Evolutionary conservation across 2,797 vertebrate species (phyloP).

Genomic region (Micropoecilia bifurca): DNA sequence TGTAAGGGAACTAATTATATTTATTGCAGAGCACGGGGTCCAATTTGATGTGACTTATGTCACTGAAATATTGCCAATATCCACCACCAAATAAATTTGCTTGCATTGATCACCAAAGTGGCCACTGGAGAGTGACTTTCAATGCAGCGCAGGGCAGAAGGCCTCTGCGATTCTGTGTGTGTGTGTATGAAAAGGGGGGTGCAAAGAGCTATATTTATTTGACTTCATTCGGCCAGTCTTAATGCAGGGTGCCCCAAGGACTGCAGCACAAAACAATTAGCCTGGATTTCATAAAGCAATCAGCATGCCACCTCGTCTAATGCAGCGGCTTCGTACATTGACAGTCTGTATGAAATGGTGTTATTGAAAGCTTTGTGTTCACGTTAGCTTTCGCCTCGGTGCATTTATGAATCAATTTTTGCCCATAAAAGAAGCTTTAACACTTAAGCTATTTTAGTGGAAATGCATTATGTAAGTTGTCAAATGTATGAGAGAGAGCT

Average conservation of each 20-base stretch:
- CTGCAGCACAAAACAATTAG: conserved; percentile 80
- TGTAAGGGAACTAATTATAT: conserved; percentile 55
- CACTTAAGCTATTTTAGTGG: conserved; percentile 85
- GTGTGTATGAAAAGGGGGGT: conserved; percentile 19
- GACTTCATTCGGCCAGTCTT: conserved; percentile 72
- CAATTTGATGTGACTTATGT: conserved; percentile 59
- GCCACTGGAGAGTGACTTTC: conserved; percentile 75
- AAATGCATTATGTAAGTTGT: conserved; percentile 87
- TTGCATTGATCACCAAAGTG: conserved; percentile 85
- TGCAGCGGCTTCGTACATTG: conserved; percentile 77
- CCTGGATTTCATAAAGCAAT: conserved; percentile 79
- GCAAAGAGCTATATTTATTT: conserved; percentile 79
- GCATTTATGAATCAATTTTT: conserved; percentile 86
- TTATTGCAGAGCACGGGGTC: conserved; percentile 51
- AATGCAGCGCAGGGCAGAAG: conserved; percentile 67
- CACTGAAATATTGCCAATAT: conserved; percentile 74
- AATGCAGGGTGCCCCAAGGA: conserved; percentile 78
- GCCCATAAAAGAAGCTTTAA: conserved; percentile 84
- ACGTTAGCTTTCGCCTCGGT: conserved; percentile 79
- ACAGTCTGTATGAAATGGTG: conserved; percentile 81
- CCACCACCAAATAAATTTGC: conserved; percentile 71
- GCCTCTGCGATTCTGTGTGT: conserved; percentile 38
- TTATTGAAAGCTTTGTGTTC: conserved; percentile 85
- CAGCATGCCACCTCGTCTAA: conserved; percentile 80
- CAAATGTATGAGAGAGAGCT: conserved; percentile 74